A percentile compares a stretch with the other conserved stretches of the same genome.
Evolutionary conservation across 2,797 vertebrate species (phyloP).

Genomic region (Gymnoscopelus microlampas): DNA sequence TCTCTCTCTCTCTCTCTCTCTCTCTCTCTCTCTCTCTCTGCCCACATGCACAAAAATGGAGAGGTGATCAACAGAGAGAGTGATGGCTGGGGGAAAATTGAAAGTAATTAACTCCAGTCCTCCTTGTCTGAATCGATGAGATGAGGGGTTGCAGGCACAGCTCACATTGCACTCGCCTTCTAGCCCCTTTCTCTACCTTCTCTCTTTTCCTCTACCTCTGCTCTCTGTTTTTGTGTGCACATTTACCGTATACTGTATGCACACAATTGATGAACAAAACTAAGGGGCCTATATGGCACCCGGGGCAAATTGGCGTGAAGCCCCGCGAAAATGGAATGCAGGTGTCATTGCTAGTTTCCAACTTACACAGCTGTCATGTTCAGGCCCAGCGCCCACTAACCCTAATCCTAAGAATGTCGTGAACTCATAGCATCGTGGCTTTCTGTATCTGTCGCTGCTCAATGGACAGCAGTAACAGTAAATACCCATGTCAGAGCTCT

Average conservation of each 20-base stretch:
- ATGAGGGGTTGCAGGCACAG: slow-evolving; percentile 75
- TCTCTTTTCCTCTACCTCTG: slow-evolving; percentile 2
- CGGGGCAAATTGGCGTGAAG: no score
- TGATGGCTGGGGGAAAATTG: slow-evolving; percentile 72
- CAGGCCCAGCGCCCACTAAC: no score
- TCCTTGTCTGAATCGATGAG: slow-evolving; percentile 81
- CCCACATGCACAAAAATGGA: slow-evolving; percentile 44
- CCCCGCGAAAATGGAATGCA: no score
- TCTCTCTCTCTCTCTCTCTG: not conserved
- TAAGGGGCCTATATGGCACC: no score
- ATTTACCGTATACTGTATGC: not conserved
- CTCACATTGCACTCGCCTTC: slow-evolving; percentile 72
- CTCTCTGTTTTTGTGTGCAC: slow-evolving; percentile 12
- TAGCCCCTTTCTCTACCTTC: slow-evolving; percentile 15
- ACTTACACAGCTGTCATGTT: no score
- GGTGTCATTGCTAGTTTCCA: no score
- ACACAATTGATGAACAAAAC: not conserved
- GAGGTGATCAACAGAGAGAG: slow-evolving; percentile 76
- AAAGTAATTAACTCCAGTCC: slow-evolving; percentile 81
- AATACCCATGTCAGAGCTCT: no score
- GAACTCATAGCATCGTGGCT: no score
- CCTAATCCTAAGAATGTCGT: no score
- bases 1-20: not conserved
- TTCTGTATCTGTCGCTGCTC: no score
- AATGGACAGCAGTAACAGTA: no score